Evolutionary conservation across 1,140 invertebrate species (phyloP).

Genomic region (Halesus radiatus): DNA sequence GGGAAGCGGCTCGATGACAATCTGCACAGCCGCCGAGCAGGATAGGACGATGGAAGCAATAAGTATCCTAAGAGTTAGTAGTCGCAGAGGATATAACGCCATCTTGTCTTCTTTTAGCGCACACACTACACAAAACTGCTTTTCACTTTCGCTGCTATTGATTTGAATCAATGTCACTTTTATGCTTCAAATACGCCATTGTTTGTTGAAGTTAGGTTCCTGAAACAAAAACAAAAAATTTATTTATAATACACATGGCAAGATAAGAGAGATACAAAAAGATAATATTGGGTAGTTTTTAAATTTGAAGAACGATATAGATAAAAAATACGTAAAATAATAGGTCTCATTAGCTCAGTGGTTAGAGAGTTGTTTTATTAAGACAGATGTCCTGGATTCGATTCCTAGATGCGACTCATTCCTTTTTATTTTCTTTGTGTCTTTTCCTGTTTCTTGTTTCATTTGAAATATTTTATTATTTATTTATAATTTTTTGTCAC

Average conservation of each 20-base stretch:
- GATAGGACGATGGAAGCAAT: constrained; percentile 25
- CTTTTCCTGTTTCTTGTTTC: no score
- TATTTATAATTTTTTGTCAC: no score
- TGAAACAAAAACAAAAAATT: constrained; percentile 27
- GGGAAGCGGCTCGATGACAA: constrained; percentile 53
- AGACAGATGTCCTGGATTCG: no score
- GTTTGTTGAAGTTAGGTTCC: background rate
- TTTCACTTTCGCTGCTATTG: background rate
- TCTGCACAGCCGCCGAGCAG: constrained; percentile 44
- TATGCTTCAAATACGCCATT: constrained; percentile 18
- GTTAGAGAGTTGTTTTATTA: no score
- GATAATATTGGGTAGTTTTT: no score
- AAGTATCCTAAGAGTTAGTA: constrained; percentile 20
- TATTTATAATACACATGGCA: background rate
- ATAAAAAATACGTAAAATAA: no score
- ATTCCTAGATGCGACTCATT: no score
- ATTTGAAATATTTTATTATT: no score
- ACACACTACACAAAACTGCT: constrained; percentile 31
- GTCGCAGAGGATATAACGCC: background rate
- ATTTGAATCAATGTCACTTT: background rate
- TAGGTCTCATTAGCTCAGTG: no score
- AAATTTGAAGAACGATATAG: no score
- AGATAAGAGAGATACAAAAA: no score
- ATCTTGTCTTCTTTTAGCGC: constrained; percentile 38
- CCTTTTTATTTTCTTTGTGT: no score